phyloP scores from a whole-genome alignment of 2,113 vertebrate genomes.

The Scortum barcoo region DNA sequence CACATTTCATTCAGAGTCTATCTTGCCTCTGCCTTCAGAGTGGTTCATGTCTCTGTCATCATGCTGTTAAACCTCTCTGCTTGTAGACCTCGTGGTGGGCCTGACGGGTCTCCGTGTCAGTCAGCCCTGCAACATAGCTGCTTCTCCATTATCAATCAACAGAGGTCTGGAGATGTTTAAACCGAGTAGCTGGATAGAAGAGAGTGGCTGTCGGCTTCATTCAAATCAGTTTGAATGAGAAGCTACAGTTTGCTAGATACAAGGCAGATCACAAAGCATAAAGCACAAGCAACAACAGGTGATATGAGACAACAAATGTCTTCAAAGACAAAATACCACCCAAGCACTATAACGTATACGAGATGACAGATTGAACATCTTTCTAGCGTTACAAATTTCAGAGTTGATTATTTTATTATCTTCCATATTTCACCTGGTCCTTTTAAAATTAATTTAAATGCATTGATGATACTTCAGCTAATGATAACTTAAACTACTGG shows the following conservation, averaged over 20 bases:
- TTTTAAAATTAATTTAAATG: background rate
- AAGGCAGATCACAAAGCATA: background rate
- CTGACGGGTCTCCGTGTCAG: slow-evolving; percentile 14
- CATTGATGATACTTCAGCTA: background rate
- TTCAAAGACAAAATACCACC: background rate
- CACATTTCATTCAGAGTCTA: slow-evolving; percentile 44
- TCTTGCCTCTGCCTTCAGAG: slow-evolving; percentile 30
- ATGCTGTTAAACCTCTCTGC: slow-evolving; percentile 59
- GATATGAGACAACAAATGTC: background rate
- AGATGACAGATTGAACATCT: background rate
- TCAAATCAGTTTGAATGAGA: slow-evolving; percentile 41
- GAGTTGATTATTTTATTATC: background rate
- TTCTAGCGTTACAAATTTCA: background rate
- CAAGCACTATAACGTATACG: background rate
- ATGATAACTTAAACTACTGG: too few species aligned
- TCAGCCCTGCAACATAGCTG: background rate
- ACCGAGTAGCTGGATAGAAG: slow-evolving; percentile 34
- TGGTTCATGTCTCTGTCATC: slow-evolving; percentile 37
- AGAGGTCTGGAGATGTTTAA: slow-evolving; percentile 44
- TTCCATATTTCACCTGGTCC: background rate
- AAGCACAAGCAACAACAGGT: background rate
- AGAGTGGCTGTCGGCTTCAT: slow-evolving; percentile 38
- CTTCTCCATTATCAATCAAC: slow-evolving; percentile 12
- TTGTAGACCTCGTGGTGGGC: slow-evolving; percentile 36
- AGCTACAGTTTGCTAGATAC: background rate